Evolutionary conservation across 2,113 vertebrate genomes (phyloP).

Genomic region (Natator depressus): DNA sequence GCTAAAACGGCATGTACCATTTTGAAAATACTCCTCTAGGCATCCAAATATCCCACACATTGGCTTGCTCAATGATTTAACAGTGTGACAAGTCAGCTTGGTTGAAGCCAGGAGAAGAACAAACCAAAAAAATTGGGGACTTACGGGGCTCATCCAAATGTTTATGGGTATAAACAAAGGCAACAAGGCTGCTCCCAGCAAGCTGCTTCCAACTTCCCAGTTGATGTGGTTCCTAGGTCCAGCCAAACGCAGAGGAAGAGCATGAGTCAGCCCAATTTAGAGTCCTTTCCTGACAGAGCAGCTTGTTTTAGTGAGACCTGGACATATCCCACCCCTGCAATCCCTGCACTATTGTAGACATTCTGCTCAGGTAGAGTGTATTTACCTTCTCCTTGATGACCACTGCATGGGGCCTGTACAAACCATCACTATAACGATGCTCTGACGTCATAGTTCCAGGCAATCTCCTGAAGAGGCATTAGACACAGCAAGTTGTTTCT

Average conservation of each 20-base stretch:
- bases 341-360: not conserved
- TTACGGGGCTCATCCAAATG: not conserved
- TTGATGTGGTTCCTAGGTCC: not conserved
- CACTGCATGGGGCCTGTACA: not conserved
- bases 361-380: not conserved
- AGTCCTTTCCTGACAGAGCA: too few relatives aligned
- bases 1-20: fast-evolving
- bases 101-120: not conserved
- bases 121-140: not conserved
- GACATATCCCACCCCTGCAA: not conserved
- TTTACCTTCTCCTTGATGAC: not conserved
- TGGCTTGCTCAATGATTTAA: not conserved
- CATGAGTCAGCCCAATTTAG: not conserved
- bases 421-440: not conserved
- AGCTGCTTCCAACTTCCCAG: not conserved
- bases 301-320: fast-evolving
- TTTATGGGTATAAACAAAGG: not conserved
- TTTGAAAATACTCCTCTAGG: not conserved
- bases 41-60: not conserved
- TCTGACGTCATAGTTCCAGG: not conserved
- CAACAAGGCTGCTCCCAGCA: not conserved
- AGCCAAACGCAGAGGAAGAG: not conserved
- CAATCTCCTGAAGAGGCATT: not conserved
- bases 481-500: not conserved
- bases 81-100: not conserved